These are phyloP conservation scores for Aporrectodea caliginosa DNA, from an alignment of 1,140 invertebrate genomes.

Conservation along the genomic window DNA sequence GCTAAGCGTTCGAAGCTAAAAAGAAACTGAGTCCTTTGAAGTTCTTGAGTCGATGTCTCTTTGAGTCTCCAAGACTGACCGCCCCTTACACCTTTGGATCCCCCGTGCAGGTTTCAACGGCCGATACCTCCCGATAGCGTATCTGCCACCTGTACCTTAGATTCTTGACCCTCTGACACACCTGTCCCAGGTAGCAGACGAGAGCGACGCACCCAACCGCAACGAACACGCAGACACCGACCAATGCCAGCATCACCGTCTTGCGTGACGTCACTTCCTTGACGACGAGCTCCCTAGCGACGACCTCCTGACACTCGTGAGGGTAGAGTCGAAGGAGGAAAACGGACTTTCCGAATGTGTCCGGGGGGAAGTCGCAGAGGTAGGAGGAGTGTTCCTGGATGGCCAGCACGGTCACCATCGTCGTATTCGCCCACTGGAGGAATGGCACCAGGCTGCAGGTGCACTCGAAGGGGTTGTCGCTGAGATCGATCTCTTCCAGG, in stretches of 20 bases:
- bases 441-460: slow-evolving; percentile 25
- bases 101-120: slow-evolving; percentile 19
- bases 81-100: neutral
- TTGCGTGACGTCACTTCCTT: neutral
- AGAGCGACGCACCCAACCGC: slow-evolving; percentile 21
- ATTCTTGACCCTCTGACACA: slow-evolving; percentile 30
- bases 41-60: too few species aligned
- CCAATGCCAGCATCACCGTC: neutral
- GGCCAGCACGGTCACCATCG: slow-evolving; percentile 15
- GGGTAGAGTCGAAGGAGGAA: neutral
- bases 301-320: neutral
- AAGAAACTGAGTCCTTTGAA: too few species aligned
- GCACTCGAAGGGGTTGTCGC: slow-evolving; percentile 33
- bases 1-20: too few species aligned
- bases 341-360: neutral
- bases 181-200: slow-evolving; percentile 17
- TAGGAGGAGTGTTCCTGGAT: neutral
- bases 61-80: too few species aligned
- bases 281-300: neutral
- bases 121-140: slow-evolving; percentile 32
- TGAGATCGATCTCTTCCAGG: slow-evolving; percentile 27
- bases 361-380: slow-evolving; percentile 20
- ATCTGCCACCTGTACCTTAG: slow-evolving; percentile 32
- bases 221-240: neutral
- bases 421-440: slow-evolving; percentile 28